Evolutionary conservation across 2,888 invertebrate genomes (phyloP).

Genomic region (Hydrotaea diabolus): DNA sequence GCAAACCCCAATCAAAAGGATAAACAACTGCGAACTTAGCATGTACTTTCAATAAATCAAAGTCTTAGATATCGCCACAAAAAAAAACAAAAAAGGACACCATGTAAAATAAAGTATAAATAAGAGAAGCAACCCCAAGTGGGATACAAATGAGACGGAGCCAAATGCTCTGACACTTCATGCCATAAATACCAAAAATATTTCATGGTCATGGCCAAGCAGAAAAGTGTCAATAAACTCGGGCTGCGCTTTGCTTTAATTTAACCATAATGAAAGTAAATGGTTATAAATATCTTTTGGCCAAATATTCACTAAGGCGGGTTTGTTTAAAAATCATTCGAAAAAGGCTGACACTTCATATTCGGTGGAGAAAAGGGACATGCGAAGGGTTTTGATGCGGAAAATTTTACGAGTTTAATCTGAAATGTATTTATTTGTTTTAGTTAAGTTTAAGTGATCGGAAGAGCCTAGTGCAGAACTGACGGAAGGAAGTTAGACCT

Average conservation of each 20-base stretch:
- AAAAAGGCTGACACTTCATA: not conserved
- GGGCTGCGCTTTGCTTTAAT: not conserved
- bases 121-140: not conserved
- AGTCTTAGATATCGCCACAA: not conserved
- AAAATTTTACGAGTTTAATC: no score
- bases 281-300: not conserved
- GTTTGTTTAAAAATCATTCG: not conserved
- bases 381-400: no score
- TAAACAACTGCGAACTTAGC: not conserved
- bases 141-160: not conserved
- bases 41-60: conserved; percentile 1
- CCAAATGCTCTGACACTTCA: not conserved
- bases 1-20: not conserved
- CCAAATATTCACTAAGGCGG: not conserved
- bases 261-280: not conserved
- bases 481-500: no score
- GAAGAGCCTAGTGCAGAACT: no score
- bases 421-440: no score
- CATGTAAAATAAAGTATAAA: not conserved
- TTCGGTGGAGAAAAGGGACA: not conserved
- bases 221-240: conserved; percentile 3
- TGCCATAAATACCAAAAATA: not conserved
- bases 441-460: no score
- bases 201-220: not conserved
- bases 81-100: conserved; percentile 5